These are phyloP conservation scores for Pontoporia blainvillei DNA, from an alignment of 2,113 vertebrate species.

Conservation along the genomic window DNA sequence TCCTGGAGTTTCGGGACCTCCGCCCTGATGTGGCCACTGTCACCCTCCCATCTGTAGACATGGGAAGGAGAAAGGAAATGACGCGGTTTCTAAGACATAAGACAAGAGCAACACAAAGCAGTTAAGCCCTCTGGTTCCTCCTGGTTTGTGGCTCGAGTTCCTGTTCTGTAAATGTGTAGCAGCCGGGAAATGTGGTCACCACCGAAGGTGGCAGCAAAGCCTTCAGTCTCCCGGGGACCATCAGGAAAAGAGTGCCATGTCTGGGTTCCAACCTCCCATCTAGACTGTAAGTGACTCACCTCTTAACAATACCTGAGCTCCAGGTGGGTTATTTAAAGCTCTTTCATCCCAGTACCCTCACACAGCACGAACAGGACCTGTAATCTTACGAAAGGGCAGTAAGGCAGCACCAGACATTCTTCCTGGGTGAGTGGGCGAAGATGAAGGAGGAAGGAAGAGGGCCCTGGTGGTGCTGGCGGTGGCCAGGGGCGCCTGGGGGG, in stretches of 20 bases:
- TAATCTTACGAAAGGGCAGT: rapidly evolving
- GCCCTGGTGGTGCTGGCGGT: not conserved
- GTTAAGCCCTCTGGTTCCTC: too few species aligned
- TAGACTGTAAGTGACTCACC: too few species aligned
- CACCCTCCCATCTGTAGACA: not conserved
- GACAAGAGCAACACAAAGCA: not conserved
- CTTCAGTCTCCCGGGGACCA: rapidly evolving
- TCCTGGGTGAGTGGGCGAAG: not conserved
- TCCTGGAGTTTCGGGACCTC: not conserved
- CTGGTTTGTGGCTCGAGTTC: rapidly evolving
- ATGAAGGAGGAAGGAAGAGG: rapidly evolving
- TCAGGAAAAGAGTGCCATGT: rapidly evolving
- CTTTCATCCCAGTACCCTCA: rapidly evolving
- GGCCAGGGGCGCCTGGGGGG: not conserved
- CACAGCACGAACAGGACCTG: not conserved
- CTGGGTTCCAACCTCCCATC: rapidly evolving
- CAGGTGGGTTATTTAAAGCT: not conserved
- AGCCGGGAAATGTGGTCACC: rapidly evolving
- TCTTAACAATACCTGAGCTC: not conserved
- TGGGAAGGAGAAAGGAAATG: rapidly evolving
- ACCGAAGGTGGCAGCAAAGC: rapidly evolving
- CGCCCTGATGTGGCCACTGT: not conserved
- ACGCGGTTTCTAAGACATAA: rapidly evolving
- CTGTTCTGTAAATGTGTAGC: not conserved
- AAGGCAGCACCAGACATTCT: rapidly evolving